Evolutionary conservation across 2,113 vertebrate genomes (phyloP).

Genomic region (Chaenocephalus aceratus): DNA sequence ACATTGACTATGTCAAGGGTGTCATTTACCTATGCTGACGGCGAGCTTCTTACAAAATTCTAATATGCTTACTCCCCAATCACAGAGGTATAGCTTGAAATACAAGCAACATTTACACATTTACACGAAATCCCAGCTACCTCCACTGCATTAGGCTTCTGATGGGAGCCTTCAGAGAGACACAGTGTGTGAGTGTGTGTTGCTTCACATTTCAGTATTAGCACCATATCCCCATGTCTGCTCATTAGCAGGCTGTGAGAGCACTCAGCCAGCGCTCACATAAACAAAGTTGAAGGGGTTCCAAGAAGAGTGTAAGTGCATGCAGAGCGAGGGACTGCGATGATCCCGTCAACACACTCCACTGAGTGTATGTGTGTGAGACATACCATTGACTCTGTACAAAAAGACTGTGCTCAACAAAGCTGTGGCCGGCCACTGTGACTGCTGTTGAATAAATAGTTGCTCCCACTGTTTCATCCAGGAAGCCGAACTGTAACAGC

Average conservation of each 20-base stretch:
- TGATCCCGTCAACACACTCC: conserved; percentile 35
- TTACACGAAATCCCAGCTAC: conserved; percentile 15
- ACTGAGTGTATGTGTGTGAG: conserved; percentile 13
- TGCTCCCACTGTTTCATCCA: neutral
- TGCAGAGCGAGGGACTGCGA: conserved; percentile 41
- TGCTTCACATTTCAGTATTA: conserved; percentile 29
- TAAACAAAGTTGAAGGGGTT: conserved; percentile 55
- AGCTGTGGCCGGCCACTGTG: conserved; percentile 17
- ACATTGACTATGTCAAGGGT: too few species aligned
- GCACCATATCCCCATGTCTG: conserved; percentile 48
- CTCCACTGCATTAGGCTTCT: conserved; percentile 7
- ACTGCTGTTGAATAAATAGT: neutral
- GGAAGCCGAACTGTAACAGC: neutral
- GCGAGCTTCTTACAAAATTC: neutral
- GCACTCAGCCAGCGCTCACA: conserved; percentile 36
- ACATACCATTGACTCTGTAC: neutral
- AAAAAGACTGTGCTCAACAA: conserved; percentile 22
- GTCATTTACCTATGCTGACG: too few species aligned
- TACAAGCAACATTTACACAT: conserved; percentile 31
- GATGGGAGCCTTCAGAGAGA: conserved; percentile 44
- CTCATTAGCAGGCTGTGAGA: conserved; percentile 61
- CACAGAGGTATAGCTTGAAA: conserved; percentile 32
- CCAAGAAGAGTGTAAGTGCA: conserved; percentile 45
- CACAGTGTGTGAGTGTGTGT: conserved; percentile 16
- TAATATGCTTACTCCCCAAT: conserved; percentile 5